phyloP scores from a whole-genome alignment of 2,888 invertebrate genomes.

The Acanthoscelides obtectus region DNA sequence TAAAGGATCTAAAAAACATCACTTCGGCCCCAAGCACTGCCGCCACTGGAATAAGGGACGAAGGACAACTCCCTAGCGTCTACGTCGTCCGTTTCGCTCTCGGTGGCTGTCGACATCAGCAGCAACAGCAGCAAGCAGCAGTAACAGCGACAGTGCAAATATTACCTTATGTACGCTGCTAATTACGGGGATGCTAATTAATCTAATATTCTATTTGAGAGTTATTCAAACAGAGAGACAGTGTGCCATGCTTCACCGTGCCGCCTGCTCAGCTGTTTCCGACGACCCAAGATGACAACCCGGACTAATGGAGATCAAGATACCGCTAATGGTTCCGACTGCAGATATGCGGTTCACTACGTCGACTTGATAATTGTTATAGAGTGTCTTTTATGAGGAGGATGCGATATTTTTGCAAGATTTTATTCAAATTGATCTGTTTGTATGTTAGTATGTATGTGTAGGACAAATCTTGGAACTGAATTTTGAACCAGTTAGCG shows the following conservation, averaged over 20 bases:
- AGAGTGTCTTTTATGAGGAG: neutral
- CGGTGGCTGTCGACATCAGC: constrained; percentile 1
- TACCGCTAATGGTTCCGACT: neutral
- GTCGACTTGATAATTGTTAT: neutral
- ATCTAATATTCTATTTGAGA: constrained; percentile 36
- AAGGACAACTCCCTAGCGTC: constrained; percentile 2
- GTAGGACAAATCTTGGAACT: no score
- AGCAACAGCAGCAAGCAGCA: constrained; percentile 13
- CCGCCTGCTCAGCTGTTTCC: neutral
- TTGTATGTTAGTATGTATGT: no score
- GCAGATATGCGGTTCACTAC: neutral
- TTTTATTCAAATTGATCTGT: no score
- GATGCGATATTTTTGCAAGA: no score
- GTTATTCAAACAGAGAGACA: constrained; percentile 24
- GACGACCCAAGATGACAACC: neutral
- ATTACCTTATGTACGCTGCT: constrained; percentile 37
- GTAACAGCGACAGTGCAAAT: constrained; percentile 30
- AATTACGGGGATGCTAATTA: constrained; percentile 38
- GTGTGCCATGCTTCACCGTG: neutral
- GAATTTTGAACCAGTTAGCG: no score
- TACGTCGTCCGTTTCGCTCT: neutral
- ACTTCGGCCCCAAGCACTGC: neutral
- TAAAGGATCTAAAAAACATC: no score
- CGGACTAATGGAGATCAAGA: neutral
- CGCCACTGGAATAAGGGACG: neutral